phyloP scores from a whole-genome alignment of 2,797 vertebrate species.

The Lacerta bilineata region DNA sequence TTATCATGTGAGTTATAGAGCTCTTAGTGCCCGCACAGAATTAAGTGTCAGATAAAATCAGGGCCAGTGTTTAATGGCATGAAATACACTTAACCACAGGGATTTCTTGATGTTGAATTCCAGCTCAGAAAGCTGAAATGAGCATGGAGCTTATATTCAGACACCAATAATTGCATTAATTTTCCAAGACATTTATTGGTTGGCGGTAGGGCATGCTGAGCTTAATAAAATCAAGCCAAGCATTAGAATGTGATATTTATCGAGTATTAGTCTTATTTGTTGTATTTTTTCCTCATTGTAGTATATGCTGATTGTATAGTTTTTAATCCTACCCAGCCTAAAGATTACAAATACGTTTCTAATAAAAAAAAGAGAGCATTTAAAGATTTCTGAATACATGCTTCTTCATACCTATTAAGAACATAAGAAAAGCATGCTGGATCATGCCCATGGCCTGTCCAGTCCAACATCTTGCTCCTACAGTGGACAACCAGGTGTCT shows the following conservation, averaged over 20 bases:
- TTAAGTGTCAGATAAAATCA: slow-evolving; percentile 71
- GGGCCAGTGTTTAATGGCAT: slow-evolving; percentile 59
- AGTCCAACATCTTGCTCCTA: no score
- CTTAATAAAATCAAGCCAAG: slow-evolving; percentile 57
- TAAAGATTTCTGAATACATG: neutral
- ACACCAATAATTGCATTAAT: slow-evolving; percentile 54
- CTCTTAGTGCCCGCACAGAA: slow-evolving; percentile 56
- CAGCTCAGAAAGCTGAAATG: slow-evolving; percentile 36
- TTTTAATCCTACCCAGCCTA: slow-evolving; percentile 5
- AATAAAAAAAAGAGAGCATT: neutral
- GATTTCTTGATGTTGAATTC: slow-evolving; percentile 55
- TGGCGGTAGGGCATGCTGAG: slow-evolving; percentile 28
- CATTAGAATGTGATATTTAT: slow-evolving; percentile 41
- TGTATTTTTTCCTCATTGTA: slow-evolving; percentile 19
- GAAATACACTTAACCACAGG: slow-evolving; percentile 60
- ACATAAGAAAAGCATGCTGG: no score
- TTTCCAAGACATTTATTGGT: slow-evolving; percentile 64
- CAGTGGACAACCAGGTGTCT: no score
- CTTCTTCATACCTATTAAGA: neutral
- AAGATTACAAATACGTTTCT: neutral
- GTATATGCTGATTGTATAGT: neutral
- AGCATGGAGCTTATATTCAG: slow-evolving; percentile 50
- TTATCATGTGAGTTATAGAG: slow-evolving; percentile 62
- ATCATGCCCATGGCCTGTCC: no score
- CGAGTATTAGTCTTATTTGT: slow-evolving; percentile 36